A percentile compares a stretch with the other conserved stretches of the same genome.
phyloP scores from a whole-genome alignment of 2,888 invertebrate species.

The Bugula neritina region DNA sequence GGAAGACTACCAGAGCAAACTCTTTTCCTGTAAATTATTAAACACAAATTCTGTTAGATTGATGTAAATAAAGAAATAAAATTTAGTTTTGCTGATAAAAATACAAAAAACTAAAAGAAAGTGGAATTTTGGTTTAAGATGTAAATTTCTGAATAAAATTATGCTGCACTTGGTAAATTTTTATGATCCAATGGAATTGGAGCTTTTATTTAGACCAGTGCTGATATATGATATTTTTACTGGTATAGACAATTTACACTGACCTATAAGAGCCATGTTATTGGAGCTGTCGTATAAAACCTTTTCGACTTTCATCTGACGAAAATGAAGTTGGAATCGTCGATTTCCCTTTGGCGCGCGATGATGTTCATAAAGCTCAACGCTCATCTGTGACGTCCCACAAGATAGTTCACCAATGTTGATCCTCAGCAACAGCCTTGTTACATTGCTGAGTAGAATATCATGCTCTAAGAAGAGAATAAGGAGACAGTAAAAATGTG shows the following conservation, averaged over 20 bases:
- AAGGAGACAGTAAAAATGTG: background rate
- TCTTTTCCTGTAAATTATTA: background rate
- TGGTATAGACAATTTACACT: no score
- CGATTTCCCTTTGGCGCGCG: background rate
- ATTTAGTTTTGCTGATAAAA: no score
- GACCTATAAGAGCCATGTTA: slow-evolving; percentile 20
- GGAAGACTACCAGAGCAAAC: background rate
- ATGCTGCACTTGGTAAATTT: no score
- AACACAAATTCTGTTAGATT: no score
- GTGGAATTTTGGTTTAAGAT: no score
- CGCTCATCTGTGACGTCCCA: background rate
- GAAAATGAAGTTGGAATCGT: background rate
- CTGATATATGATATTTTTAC: no score
- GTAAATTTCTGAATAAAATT: no score
- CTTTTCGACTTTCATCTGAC: slow-evolving; percentile 15
- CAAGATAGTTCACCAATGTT: background rate
- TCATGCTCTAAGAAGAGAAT: slow-evolving; percentile 6
- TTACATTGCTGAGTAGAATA: background rate
- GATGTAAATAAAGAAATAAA: no score
- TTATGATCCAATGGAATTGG: no score
- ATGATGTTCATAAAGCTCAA: slow-evolving; percentile 17
- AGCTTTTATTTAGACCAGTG: no score
- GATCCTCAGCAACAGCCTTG: background rate
- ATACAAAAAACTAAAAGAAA: no score
- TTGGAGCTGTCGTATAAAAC: background rate